These are phyloP conservation scores for Neopelma chrysocephalum DNA, from an alignment of 2,797 vertebrate genomes.

Conservation along the genomic window DNA sequence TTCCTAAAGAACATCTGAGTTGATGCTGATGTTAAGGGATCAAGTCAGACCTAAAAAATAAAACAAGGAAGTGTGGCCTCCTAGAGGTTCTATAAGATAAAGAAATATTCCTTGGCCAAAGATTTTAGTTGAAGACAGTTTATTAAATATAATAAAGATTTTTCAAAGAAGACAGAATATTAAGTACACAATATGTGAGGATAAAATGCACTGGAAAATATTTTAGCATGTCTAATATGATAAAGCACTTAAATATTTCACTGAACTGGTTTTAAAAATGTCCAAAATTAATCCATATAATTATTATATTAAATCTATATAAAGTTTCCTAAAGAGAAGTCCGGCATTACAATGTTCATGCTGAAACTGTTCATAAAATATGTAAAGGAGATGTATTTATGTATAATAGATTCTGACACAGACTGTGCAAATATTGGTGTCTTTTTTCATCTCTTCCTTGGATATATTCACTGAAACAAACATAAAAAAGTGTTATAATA, in stretches of 20 bases:
- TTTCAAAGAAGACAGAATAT: not conserved
- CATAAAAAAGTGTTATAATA: not conserved
- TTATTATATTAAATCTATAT: not conserved
- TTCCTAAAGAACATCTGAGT: conserved; percentile 27
- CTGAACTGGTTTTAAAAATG: not conserved
- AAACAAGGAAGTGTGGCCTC: not conserved
- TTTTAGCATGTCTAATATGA: not conserved
- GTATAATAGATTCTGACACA: not conserved
- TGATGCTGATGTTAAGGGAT: conserved; percentile 7
- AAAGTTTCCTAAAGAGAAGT: not conserved
- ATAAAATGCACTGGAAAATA: not conserved
- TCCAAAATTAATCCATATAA: not conserved
- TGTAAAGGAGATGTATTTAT: not conserved
- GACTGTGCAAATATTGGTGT: not conserved
- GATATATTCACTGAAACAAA: not conserved
- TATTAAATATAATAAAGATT: not conserved
- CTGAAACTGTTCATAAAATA: not conserved
- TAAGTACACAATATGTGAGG: not conserved
- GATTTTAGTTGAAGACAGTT: not conserved
- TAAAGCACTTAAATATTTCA: not conserved
- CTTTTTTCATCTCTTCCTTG: not conserved
- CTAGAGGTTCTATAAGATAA: not conserved
- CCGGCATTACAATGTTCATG: not conserved
- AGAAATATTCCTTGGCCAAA: not conserved
- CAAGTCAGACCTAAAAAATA: not conserved